Conservation (phyloP, 1,140 invertebrate genomes). For the Cydia fagiglandana region DNA sequence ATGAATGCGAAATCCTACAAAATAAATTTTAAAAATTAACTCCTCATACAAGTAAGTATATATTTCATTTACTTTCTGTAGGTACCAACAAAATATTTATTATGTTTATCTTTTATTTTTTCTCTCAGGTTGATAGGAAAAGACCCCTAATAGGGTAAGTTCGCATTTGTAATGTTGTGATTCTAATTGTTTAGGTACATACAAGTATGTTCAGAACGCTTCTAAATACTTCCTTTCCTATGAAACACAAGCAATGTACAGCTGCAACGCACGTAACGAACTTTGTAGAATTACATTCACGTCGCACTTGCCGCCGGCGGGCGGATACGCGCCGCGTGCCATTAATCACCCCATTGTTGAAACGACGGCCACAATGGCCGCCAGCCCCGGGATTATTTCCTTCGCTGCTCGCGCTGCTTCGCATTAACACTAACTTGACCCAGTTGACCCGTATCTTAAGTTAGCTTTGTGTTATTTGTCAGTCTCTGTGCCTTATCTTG, state of each 20-base stretch:
- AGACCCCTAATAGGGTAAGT: too few relatives aligned
- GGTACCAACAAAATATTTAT: too few relatives aligned
- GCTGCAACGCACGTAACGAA: background rate
- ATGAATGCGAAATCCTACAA: too few relatives aligned
- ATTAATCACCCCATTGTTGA: constrained; percentile 29
- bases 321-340: background rate
- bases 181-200: too few relatives aligned
- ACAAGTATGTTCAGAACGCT: too few relatives aligned
- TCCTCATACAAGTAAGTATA: too few relatives aligned
- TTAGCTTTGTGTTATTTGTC: constrained; percentile 23
- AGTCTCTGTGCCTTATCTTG: background rate
- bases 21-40: too few relatives aligned
- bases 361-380: background rate
- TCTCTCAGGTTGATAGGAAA: too few relatives aligned
- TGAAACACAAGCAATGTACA: background rate
- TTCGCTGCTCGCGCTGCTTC: background rate
- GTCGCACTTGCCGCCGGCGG: background rate
- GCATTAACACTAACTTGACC: constrained; percentile 22
- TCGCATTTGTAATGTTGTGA: too few relatives aligned
- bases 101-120: too few relatives aligned
- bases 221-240: too few relatives aligned
- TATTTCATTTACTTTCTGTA: background rate
- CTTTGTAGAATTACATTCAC: background rate
- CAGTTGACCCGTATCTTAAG: constrained; percentile 12
- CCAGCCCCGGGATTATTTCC: constrained; percentile 16